Percentiles rank a stretch among this genome's conserved stretches.
These are phyloP conservation scores for Blomia tropicalis DNA, from an alignment of 2,888 invertebrate species.

Conservation along the genomic window DNA sequence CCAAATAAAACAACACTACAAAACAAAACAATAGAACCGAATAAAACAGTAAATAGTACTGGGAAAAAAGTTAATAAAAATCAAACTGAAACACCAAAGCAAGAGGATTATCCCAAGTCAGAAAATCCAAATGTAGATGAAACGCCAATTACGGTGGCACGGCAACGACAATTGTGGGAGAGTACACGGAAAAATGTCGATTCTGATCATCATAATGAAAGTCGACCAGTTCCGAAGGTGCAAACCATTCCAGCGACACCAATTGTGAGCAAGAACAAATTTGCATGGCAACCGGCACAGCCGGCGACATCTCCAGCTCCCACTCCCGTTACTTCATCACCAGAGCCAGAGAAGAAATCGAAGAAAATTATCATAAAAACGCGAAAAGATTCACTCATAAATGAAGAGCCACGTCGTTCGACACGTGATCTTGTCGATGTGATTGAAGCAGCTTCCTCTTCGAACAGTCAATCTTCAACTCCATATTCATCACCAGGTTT, in stretches of 20 bases:
- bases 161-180: conserved; percentile 1
- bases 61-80: not conserved
- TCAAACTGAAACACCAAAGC: not conserved
- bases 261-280: conserved; percentile 9
- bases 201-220: not conserved
- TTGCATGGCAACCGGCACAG: conserved; percentile 14
- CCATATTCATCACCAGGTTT: conserved; percentile 1
- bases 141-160: conserved; percentile 18
- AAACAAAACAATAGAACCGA: not conserved
- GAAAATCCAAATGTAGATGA: conserved; percentile 18
- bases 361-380: conserved; percentile 19
- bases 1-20: not conserved
- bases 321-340: not conserved
- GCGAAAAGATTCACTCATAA: not conserved
- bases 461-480: not conserved
- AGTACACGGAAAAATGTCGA: not conserved
- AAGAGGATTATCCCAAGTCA: not conserved
- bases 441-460: conserved; percentile 5
- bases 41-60: not conserved
- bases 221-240: not conserved
- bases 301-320: not conserved
- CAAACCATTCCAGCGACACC: conserved; percentile 17
- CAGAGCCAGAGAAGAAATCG: conserved; percentile 14
- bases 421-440: conserved; percentile 19
- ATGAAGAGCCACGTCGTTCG: conserved; percentile 7